Base-by-base conservation (phyloP, 2,797 vertebrate species). In the Glyptemys insculpta region DNA sequence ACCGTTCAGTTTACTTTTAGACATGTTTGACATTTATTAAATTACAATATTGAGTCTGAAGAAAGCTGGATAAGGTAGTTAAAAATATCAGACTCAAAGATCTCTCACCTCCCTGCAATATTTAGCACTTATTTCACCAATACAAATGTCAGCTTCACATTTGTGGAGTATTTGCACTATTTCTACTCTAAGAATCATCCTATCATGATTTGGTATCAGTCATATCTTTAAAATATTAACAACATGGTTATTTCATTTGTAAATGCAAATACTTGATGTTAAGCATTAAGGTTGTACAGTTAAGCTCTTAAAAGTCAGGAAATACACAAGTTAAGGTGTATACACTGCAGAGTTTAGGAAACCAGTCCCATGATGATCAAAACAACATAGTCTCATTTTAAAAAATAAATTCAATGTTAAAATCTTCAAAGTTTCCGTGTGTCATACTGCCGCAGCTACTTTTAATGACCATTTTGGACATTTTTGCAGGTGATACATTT, bases 21-120 rank as follows among this genome's bases (percentile, higher is more conserved):
- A 95, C 94, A 95, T 94, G 23, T 94, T 92, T 96, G 96, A 96
- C 93, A 96, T 96, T 97, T 93, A 95, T 76, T 95, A 94, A 91
- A 86, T 95, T 95, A 96, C 85, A 92, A 89, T 93, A 92, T 94
- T 97, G 91, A 97, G 95, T 93, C 94, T 97, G 93, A 85, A 93
- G 90, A 86, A 91, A 96, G 94, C 81, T 83, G 83, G 85, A 83
- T 90, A 94, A 97, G 96, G 94, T 96, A 94, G 95, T 94, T 94
- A 93, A 95, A 94, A 96, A 90, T 87, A 89, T 23, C 47, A 83
- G 84, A 84, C 41, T 8, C 59, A 57, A 49, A 87, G 85, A 31
- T 6, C 10, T 19, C 2, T 84, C 27, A 15, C 85, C 27, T 53
- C 79, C 88, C 84, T 85, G 29, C 16, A 53, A 90, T 37, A 41